Percentiles rank a stretch among this genome's conserved stretches.
phyloP scores from a whole-genome alignment of 1,140 invertebrate species.

The Orchesella cincta region DNA sequence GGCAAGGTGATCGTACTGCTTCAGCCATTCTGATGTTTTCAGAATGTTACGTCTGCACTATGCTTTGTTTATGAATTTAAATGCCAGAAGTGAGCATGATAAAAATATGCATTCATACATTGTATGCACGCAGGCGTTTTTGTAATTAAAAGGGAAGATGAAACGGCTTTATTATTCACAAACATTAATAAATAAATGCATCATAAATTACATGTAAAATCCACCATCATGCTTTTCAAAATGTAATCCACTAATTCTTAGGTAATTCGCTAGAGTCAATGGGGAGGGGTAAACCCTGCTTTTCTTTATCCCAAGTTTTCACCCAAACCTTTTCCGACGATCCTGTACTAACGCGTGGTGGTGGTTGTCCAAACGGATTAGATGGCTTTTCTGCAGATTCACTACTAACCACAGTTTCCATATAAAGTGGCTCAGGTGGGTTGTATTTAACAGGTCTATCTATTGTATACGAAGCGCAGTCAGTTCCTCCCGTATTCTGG shows the following conservation, averaged over 20 bases:
- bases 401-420: constrained; percentile 12
- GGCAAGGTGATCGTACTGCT: too few species aligned
- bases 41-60: too few species aligned
- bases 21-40: too few species aligned
- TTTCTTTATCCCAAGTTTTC: constrained; percentile 18
- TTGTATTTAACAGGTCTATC: constrained; percentile 13
- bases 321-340: constrained; percentile 16
- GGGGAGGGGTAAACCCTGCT: neutral
- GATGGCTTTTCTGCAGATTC: neutral
- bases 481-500: neutral
- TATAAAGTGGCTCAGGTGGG: neutral
- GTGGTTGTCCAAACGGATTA: neutral
- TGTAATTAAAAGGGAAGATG: too few species aligned
- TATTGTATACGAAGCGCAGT: neutral
- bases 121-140: too few species aligned
- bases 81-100: too few species aligned
- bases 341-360: constrained; percentile 4
- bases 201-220: too few species aligned
- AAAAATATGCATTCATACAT: too few species aligned
- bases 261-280: constrained; percentile 7
- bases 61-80: too few species aligned
- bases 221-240: too few species aligned
- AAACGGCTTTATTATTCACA: too few species aligned
- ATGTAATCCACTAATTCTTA: neutral
- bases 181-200: too few species aligned